phyloP scores from a whole-genome alignment of 1,140 invertebrate species.

The Hycleus phaleratus region DNA sequence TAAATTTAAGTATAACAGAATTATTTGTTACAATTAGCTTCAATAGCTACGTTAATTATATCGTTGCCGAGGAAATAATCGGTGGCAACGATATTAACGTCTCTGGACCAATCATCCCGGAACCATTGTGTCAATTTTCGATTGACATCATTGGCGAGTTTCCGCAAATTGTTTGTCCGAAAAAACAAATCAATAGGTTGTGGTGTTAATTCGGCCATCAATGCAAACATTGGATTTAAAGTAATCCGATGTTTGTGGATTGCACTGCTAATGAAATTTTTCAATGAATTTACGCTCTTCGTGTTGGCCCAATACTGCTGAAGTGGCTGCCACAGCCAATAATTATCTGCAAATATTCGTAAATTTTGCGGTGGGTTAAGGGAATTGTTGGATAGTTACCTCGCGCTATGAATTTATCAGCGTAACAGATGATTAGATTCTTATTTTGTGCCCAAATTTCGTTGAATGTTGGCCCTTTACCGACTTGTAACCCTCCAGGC shows the following conservation, averaged over 20 bases:
- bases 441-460: constrained; percentile 53
- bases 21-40: constrained; percentile 44
- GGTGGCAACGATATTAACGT: constrained; percentile 64
- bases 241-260: constrained; percentile 42
- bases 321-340: constrained; percentile 64
- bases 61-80: constrained; percentile 76
- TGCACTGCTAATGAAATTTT: constrained; percentile 48
- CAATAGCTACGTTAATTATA: constrained; percentile 61
- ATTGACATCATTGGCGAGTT: constrained; percentile 63
- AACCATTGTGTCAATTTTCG: constrained; percentile 59
- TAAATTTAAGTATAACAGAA: no score
- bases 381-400: constrained; percentile 10
- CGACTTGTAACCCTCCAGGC: constrained; percentile 40
- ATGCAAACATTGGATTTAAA: constrained; percentile 58
- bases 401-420: constrained; percentile 30
- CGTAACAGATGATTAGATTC: constrained; percentile 58
- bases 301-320: constrained; percentile 63
- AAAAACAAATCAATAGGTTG: constrained; percentile 60
- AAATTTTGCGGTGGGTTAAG: no score
- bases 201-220: constrained; percentile 76
- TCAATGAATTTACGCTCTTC: constrained; percentile 45
- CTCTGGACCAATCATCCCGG: constrained; percentile 53
- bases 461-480: constrained; percentile 51
- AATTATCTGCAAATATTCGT: constrained; percentile 31
- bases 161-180: constrained; percentile 52